Base-by-base conservation (phyloP, 1,140 invertebrate species). In the Solen grandis region DNA sequence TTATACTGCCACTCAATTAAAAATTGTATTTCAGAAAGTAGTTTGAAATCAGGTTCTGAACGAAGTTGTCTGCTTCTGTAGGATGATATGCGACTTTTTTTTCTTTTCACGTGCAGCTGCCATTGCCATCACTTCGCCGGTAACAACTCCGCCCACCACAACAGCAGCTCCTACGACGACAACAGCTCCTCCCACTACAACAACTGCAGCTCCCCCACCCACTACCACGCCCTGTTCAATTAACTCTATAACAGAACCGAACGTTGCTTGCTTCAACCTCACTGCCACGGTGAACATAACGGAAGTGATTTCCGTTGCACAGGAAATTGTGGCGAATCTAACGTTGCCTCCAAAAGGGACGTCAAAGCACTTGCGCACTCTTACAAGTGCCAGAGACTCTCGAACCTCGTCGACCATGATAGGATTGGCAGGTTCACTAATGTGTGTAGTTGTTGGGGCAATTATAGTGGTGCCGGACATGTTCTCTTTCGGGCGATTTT, bases 271-370 rank as follows among this genome's bases (percentile, higher is more conserved):
- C 29, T 70, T 70, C 22, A 70, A 70, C 27, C 4, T 27, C 10
- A 70, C 52, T 2, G 36, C 29, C 3, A 35, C 27, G 1, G 54
- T 72, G 4, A 72, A 72, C 27, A 36, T 72, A 13, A 72, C 52
- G 31, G 31, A 35, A 38, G 27, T 57, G 2, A 5, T 57, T 19
- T 25, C 22, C 25, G 59, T 57, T 31, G 69, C 54, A 4, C 31
- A 55, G 13, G 54, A 72, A 38, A 57, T 72, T 38, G 69, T 57
- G 1, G 69, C 33, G 19, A 72, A 72, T 35, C 31, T 72, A 1
- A 72, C 69, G 27, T 19, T 72, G 8, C 25, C 29, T 36, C 13
- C 69, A 2, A 55, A 52, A 59, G 59, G 52, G 38, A 72, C 69
- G 8, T 57, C 50, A 16, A 72, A 72, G 50, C 59, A 57, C 22